Conservation (phyloP, 2,113 vertebrate species). For the Catharus minimus region DNA sequence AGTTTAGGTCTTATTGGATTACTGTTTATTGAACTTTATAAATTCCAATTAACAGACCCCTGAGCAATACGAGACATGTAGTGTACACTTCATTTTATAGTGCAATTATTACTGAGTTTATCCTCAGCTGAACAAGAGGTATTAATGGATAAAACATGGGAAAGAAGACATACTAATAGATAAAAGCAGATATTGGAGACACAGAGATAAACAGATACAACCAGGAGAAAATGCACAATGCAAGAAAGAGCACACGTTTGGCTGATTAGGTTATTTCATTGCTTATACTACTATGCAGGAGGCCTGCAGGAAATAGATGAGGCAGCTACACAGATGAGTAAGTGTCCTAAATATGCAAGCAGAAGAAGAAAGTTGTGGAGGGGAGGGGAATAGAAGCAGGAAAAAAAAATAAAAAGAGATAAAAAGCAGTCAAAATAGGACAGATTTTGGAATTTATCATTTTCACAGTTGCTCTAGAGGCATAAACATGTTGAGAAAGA, state of each 20-base stretch:
- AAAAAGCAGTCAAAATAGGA: slow-evolving; percentile 9
- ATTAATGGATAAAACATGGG: slow-evolving; percentile 76
- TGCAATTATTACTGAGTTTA: slow-evolving; percentile 81
- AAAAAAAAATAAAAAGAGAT: not conserved
- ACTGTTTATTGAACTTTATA: slow-evolving; percentile 87
- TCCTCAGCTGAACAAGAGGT: slow-evolving; percentile 79
- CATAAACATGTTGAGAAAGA: slow-evolving; percentile 30
- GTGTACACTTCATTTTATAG: slow-evolving; percentile 77
- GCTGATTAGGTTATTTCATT: slow-evolving; percentile 37
- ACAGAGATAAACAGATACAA: slow-evolving; percentile 59
- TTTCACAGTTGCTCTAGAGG: slow-evolving; percentile 33
- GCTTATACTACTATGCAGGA: not conserved
- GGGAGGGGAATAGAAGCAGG: too few relatives aligned
- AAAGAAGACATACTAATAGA: slow-evolving; percentile 68
- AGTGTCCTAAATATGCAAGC: slow-evolving; percentile 15
- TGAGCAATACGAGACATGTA: slow-evolving; percentile 78
- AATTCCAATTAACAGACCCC: slow-evolving; percentile 85
- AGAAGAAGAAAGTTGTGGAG: not conserved
- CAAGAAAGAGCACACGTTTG: not conserved
- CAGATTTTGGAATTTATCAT: slow-evolving; percentile 19
- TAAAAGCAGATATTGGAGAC: slow-evolving; percentile 72
- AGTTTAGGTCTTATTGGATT: slow-evolving; percentile 84
- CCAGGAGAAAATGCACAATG: slow-evolving; percentile 18
- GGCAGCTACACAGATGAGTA: not conserved
- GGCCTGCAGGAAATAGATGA: not conserved